Evolutionary conservation across 2,797 vertebrate genomes (phyloP).

Genomic region (Neopelma chrysocephalum): DNA sequence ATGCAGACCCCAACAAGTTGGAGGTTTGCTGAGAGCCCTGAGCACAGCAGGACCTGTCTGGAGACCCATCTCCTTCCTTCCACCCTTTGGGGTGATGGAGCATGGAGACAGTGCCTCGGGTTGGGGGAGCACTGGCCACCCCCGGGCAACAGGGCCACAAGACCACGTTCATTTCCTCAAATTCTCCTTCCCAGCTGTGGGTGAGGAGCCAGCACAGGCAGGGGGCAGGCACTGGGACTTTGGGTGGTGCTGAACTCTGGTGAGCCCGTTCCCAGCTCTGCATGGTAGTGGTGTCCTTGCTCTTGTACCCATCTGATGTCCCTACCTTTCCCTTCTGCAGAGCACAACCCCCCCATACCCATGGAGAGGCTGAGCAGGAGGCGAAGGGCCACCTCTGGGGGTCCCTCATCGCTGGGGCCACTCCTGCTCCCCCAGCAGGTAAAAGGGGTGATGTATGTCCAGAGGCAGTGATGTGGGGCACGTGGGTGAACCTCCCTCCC

Average conservation of each 20-base stretch:
- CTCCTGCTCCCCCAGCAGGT: neutral
- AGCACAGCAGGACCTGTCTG: neutral
- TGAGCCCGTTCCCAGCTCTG: fast-evolving
- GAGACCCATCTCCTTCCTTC: neutral
- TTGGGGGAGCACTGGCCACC: neutral
- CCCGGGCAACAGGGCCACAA: neutral
- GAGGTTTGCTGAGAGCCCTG: neutral
- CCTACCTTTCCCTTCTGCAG: neutral
- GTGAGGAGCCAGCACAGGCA: neutral
- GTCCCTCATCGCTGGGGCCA: neutral
- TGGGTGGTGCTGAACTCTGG: neutral
- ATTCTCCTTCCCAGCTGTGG: neutral
- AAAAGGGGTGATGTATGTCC: neutral
- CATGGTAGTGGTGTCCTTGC: neutral
- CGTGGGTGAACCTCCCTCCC: neutral
- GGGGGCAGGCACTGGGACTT: neutral
- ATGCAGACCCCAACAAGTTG: fast-evolving
- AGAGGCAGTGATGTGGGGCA: neutral
- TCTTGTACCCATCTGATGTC: neutral
- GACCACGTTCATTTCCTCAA: fast-evolving
- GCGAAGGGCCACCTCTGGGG: neutral
- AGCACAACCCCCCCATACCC: neutral
- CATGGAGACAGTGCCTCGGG: neutral
- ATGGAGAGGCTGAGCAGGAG: slow-evolving; percentile 5
- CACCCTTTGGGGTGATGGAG: neutral